Evolutionary conservation across 1,140 invertebrate species (phyloP).

Genomic region (Rhopalosiphum padi): DNA sequence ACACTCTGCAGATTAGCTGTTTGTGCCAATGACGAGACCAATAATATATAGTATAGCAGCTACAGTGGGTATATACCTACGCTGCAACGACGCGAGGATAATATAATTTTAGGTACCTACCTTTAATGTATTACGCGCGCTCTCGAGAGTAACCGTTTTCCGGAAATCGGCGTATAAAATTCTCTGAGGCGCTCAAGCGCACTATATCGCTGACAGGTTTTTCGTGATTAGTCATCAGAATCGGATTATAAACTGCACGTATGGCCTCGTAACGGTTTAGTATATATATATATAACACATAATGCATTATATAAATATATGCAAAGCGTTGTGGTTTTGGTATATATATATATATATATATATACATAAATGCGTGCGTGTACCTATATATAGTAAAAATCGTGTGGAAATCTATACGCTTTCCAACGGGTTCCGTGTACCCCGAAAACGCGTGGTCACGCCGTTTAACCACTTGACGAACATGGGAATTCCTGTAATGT

Average conservation of each 20-base stretch:
- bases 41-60: too few species aligned
- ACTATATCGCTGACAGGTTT: not conserved
- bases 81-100: too few species aligned
- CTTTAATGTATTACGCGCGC: not conserved
- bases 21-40: not conserved
- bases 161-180: not conserved
- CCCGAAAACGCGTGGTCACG: slow-evolving; percentile 33
- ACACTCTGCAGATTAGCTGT: not conserved
- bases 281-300: not conserved
- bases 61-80: not conserved
- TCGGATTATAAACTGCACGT: not conserved
- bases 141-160: not conserved
- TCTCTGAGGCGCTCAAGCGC: not conserved
- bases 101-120: not conserved
- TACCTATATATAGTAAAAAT: slow-evolving; percentile 20
- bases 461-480: slow-evolving; percentile 50
- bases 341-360: not conserved
- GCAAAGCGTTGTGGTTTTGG: not conserved
- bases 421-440: not conserved
- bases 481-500: slow-evolving; percentile 30
- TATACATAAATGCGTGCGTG: not conserved
- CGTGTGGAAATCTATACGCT: slow-evolving; percentile 38
- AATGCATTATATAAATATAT: not conserved
- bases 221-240: not conserved
- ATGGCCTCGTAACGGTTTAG: slow-evolving; percentile 10